These are phyloP conservation scores for Bombus vancouverensis DNA, from an alignment of 1,140 invertebrate genomes.

Conservation along the genomic window DNA sequence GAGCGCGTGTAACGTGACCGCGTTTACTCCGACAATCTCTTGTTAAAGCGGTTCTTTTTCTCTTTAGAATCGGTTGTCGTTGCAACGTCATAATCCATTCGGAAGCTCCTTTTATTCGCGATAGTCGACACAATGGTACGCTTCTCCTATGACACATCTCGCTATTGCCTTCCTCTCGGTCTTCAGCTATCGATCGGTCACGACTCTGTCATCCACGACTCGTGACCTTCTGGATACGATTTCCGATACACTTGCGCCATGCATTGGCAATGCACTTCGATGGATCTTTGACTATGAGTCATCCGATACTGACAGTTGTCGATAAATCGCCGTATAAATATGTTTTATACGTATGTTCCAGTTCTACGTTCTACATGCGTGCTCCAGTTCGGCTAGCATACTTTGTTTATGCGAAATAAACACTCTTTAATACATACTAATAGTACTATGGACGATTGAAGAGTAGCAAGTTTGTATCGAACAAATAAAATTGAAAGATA, in stretches of 20 bases:
- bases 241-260: not conserved
- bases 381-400: not conserved
- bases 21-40: not conserved
- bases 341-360: not conserved
- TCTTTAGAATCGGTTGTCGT: not conserved
- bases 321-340: not conserved
- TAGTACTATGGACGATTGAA: too few species aligned
- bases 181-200: not conserved
- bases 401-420: too few species aligned
- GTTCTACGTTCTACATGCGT: not conserved
- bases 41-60: too few species aligned
- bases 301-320: not conserved
- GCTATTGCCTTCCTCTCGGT: not conserved
- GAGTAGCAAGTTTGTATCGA: too few species aligned
- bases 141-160: not conserved
- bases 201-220: not conserved
- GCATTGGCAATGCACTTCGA: slow-evolving; percentile 13
- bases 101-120: not conserved
- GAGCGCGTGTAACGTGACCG: slow-evolving; percentile 25
- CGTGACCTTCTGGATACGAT: slow-evolving; percentile 1
- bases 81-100: not conserved
- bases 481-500: too few species aligned
- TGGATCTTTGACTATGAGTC: not conserved
- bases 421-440: too few species aligned
- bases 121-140: not conserved